Percentiles rank a stretch among this genome's conserved stretches.
These are phyloP conservation scores for Sebastes kiyomatsui DNA, from an alignment of 2,797 vertebrate species.

Conservation along the genomic window DNA sequence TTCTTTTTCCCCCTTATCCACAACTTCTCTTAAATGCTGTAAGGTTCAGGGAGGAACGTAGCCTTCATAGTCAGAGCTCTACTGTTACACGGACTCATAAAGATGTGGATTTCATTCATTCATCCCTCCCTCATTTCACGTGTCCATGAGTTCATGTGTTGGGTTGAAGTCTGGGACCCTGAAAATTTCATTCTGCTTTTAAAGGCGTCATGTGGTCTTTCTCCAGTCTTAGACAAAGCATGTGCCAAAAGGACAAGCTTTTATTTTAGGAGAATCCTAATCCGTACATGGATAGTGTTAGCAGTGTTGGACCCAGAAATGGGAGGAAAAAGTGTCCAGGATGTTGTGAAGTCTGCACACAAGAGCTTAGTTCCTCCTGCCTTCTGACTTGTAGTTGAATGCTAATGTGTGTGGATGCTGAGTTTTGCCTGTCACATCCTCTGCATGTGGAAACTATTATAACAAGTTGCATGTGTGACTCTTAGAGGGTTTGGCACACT, in stretches of 20 bases:
- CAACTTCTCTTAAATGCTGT: slow-evolving; percentile 50
- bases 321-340: slow-evolving; percentile 36
- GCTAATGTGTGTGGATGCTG: slow-evolving; percentile 70
- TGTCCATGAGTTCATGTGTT: slow-evolving; percentile 70
- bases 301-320: slow-evolving; percentile 45
- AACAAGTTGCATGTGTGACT: slow-evolving; percentile 82
- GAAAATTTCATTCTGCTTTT: slow-evolving; percentile 66
- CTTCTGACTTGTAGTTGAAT: slow-evolving; percentile 71
- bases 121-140: slow-evolving; percentile 81
- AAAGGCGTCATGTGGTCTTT: slow-evolving; percentile 46
- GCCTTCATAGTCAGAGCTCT: slow-evolving; percentile 42
- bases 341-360: slow-evolving; percentile 57
- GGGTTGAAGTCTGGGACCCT: slow-evolving; percentile 66
- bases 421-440: slow-evolving; percentile 77
- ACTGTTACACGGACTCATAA: slow-evolving; percentile 48
- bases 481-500: slow-evolving; percentile 63
- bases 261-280: not conserved
- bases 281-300: slow-evolving; percentile 13
- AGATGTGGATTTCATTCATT: slow-evolving; percentile 92
- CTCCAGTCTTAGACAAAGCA: slow-evolving; percentile 60
- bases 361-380: slow-evolving; percentile 62
- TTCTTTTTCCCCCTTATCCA: slow-evolving; percentile 47
- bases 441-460: slow-evolving; percentile 80
- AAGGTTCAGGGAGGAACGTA: slow-evolving; percentile 61
- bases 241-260: slow-evolving; percentile 32